A percentile compares a stretch with the other conserved stretches of the same genome.
Conservation (phyloP, 2,888 invertebrate species). For the Lithophane socia region DNA sequence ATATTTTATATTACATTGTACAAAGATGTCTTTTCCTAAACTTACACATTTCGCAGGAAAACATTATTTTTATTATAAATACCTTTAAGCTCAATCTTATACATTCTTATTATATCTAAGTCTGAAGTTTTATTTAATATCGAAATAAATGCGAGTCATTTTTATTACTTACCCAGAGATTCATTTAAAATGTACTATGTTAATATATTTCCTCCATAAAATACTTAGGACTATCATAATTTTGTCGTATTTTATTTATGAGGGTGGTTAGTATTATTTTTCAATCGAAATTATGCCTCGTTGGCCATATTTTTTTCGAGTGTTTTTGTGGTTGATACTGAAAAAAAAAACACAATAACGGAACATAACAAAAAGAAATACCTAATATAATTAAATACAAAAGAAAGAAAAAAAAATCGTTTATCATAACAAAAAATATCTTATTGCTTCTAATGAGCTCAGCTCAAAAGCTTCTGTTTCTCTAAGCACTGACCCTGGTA, state of each 20-base stretch:
- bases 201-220: not conserved
- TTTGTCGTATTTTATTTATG: not conserved
- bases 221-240: not conserved
- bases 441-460: not conserved
- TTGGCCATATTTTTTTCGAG: not conserved
- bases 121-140: constrained; percentile 10
- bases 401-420: too few relatives aligned
- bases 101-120: not conserved
- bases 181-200: not conserved
- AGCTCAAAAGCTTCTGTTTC: not conserved
- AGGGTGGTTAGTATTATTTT: not conserved
- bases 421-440: not conserved
- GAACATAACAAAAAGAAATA: not conserved
- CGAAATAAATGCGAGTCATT: constrained; percentile 30
- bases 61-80: constrained; percentile 4
- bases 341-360: not conserved
- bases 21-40: not conserved
- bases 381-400: not conserved
- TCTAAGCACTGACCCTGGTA: not conserved
- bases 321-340: not conserved
- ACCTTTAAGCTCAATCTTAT: not conserved
- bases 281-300: not conserved
- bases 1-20: not conserved
- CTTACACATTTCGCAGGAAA: too few relatives aligned
- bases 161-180: constrained; percentile 17